These are phyloP conservation scores for Solea solea DNA, from an alignment of 2,113 vertebrate genomes.

Conservation along the genomic window DNA sequence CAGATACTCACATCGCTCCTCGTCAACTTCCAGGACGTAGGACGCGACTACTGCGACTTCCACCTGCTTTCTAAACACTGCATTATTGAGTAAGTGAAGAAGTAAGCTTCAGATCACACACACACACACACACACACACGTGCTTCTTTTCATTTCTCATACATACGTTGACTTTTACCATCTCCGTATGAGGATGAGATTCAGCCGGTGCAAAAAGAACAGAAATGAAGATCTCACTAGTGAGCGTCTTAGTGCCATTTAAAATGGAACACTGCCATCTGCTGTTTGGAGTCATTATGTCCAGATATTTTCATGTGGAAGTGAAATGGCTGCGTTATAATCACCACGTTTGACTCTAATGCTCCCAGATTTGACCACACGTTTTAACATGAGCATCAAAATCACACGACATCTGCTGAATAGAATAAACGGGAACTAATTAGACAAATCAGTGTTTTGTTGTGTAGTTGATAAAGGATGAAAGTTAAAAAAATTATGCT, in stretches of 20 bases:
- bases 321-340: background rate
- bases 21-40: conserved; percentile 90
- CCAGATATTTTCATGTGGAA: background rate
- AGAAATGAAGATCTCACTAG: background rate
- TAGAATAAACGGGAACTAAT: background rate
- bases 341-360: background rate
- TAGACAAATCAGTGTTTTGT: no score
- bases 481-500: no score
- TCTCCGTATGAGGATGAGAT: background rate
- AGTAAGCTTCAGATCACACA: background rate
- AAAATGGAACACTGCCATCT: conserved; percentile 70
- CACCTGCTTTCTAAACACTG: conserved; percentile 90
- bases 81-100: conserved; percentile 89
- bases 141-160: background rate
- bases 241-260: conserved; percentile 8
- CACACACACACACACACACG: no score
- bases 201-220: background rate
- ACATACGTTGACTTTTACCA: background rate
- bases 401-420: background rate
- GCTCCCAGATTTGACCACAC: background rate
- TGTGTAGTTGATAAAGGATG: no score
- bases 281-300: conserved; percentile 40
- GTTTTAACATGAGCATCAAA: background rate
- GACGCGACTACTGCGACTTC: conserved; percentile 93
- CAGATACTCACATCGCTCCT: conserved; percentile 83